Conservation (phyloP, 2,888 invertebrate genomes). For the Sthenelais limicola region DNA sequence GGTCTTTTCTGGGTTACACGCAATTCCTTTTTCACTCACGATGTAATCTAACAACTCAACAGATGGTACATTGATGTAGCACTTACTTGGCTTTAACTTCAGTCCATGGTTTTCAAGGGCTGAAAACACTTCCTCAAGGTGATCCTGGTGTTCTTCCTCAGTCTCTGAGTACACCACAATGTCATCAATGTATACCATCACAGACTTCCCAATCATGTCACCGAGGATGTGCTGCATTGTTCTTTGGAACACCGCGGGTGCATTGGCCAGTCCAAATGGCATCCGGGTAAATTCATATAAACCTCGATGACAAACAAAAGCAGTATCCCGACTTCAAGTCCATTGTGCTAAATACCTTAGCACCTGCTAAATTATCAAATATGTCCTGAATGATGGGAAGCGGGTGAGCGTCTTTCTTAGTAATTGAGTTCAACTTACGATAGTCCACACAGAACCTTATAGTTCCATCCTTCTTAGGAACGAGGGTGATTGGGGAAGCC, state of each 20-base stretch:
- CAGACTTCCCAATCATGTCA: constrained; percentile 22
- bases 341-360: constrained; percentile 38
- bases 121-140: constrained; percentile 42
- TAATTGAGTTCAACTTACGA: constrained; percentile 40
- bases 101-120: constrained; percentile 39
- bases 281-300: constrained; percentile 44
- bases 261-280: constrained; percentile 48
- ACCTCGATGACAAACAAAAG: constrained; percentile 37
- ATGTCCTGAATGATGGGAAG: constrained; percentile 47
- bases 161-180: constrained; percentile 40
- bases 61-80: constrained; percentile 33
- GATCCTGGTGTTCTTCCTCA: constrained; percentile 35
- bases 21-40: constrained; percentile 41
- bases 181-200: constrained; percentile 46
- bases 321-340: constrained; percentile 47
- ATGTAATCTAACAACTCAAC: constrained; percentile 45
- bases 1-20: constrained; percentile 44
- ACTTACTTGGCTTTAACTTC: constrained; percentile 46
- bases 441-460: constrained; percentile 47
- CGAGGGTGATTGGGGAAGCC: not conserved
- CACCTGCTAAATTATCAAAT: constrained; percentile 44
- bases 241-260: constrained; percentile 43
- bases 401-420: constrained; percentile 38
- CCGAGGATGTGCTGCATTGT: constrained; percentile 36
- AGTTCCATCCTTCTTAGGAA: not conserved